Evolutionary conservation across 2,797 vertebrate species (phyloP).

Genomic region (Erpetoichthys calabaricus): DNA sequence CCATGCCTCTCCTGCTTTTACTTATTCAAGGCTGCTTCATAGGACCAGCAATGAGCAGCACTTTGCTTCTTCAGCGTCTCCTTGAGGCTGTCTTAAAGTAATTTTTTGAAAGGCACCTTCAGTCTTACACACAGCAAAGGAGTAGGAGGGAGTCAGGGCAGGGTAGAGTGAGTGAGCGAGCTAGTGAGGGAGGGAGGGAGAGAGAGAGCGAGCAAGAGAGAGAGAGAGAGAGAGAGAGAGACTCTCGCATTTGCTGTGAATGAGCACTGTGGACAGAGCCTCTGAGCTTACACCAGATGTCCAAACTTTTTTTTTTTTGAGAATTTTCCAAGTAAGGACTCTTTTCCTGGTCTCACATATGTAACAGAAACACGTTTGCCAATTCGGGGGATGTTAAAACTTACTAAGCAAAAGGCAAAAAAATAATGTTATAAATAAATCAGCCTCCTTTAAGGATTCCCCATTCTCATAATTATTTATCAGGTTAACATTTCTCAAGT

Average conservation of each 20-base stretch:
- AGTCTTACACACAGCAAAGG: slow-evolving; percentile 52
- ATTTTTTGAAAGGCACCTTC: slow-evolving; percentile 59
- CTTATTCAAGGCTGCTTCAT: slow-evolving; percentile 7
- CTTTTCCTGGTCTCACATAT: slow-evolving; percentile 39
- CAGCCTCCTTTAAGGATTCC: too few species aligned
- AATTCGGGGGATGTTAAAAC: slow-evolving; percentile 11
- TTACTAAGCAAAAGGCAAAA: background rate
- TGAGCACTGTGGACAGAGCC: slow-evolving; percentile 36
- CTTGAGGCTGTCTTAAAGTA: slow-evolving; percentile 38
- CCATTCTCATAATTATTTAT: too few species aligned
- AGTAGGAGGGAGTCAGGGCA: slow-evolving; percentile 50
- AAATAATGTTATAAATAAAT: background rate
- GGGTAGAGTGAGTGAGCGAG: slow-evolving; percentile 24
- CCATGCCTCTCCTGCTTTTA: slow-evolving; percentile 5
- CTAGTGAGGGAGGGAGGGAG: slow-evolving; percentile 18
- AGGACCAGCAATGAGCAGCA: slow-evolving; percentile 11
- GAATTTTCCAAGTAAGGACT: slow-evolving; percentile 45
- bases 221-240: slow-evolving; percentile 32
- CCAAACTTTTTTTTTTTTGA: slow-evolving; percentile 35
- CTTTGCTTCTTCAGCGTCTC: slow-evolving; percentile 41
- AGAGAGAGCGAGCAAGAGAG: slow-evolving; percentile 23
- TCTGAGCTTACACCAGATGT: slow-evolving; percentile 46
- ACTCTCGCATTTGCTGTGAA: slow-evolving; percentile 30
- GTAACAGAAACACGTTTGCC: slow-evolving; percentile 53
- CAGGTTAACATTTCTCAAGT: too few species aligned